Evolutionary conservation across 2,113 vertebrate genomes (phyloP).

Genomic region (Oreotrochilus melanogaster): DNA sequence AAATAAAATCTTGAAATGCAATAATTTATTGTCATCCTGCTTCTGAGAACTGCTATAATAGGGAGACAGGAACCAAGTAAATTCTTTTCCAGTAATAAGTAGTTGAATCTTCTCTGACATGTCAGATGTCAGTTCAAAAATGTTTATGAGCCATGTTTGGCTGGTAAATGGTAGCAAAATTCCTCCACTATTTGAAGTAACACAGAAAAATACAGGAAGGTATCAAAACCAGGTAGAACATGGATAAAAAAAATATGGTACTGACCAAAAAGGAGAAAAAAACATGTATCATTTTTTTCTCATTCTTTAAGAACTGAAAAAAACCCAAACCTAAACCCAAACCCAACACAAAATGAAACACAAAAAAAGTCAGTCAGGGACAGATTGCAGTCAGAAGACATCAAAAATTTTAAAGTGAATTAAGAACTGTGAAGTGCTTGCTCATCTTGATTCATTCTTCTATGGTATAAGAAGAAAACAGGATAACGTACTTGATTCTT

Average conservation of each 20-base stretch:
- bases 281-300: not conserved
- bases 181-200: not conserved
- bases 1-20: not conserved
- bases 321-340: not conserved
- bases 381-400: not conserved
- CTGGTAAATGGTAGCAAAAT: not conserved
- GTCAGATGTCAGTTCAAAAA: not conserved
- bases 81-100: not conserved
- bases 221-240: not conserved
- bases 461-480: not conserved
- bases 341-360: not conserved
- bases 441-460: not conserved
- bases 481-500: not conserved
- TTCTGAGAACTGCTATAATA: not conserved
- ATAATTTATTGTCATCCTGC: not conserved
- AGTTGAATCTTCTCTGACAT: not conserved
- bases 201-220: not conserved
- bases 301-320: not conserved
- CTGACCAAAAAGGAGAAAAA: not conserved
- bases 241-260: fast-evolving
- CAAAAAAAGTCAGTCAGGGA: not conserved
- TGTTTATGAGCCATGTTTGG: not conserved
- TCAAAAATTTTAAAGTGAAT: not conserved
- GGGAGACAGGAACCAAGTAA: not conserved
- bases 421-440: not conserved